Evolutionary conservation across 2,797 vertebrate genomes (phyloP), one percentile per base, ranked within the genome.

Genomic region (Gallinago solitaria): DNA sequence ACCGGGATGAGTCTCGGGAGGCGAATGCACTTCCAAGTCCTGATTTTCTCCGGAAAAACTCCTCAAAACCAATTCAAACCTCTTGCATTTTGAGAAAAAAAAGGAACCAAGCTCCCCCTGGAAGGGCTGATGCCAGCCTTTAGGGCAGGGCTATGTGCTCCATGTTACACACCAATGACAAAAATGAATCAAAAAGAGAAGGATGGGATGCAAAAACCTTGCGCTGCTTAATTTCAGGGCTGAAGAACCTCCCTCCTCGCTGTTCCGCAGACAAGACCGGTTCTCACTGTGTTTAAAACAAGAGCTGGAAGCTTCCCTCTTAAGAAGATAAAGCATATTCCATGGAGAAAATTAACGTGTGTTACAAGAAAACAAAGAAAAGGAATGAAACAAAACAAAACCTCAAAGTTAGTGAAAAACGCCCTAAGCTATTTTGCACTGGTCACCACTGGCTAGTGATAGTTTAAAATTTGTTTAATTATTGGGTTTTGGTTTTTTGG

Each of bases 361-460:
- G 45, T 85, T 92, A 74, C 15, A 75, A 92, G 48, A 53, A 61
- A 43, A 68, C 30, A 68, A 50, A n/a, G 45, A 61, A 35, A 16
- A 12, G 56, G 17, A 45, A 67, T 53, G 6, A 75, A 89, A 83
- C 6, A 75, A 94, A 95, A 33, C 2, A 56, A 73, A 95, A 45
- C 35, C 23, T 91, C 43, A 8, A 85, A 67, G 69, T 95, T 95
- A 94, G 90, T 92, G 84, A 80, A 79, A 95, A 89, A 70, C 30
- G 35, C 78, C 96, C 97, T 97, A 54, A n/a, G 67, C 97, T 98
- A 43, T 88, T 97, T 96, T 91, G 86, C 64, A 92, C 88, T 94
- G 96, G 97, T 97, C 95, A 97, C 97, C 95, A 80, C 32, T 97
- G 97, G 97, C 97, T 97, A 97, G 73, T 74, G 82, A 77, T 70